These are phyloP conservation scores for Kryptolebias marmoratus DNA, from an alignment of 2,113 vertebrate genomes.

Conservation along the genomic window DNA sequence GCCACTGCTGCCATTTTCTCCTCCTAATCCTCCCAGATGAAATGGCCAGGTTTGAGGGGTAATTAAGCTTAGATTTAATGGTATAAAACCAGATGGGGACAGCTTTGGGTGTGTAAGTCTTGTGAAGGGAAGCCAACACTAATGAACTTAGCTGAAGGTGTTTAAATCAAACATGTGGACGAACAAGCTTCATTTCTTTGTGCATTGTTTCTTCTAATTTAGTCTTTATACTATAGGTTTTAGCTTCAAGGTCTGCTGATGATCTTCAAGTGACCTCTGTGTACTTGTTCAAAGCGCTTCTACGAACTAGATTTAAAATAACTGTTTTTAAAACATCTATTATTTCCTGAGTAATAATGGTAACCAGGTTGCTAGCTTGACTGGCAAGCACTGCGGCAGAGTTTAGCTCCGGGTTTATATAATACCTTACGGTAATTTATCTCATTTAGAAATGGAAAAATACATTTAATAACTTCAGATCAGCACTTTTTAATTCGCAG, in stretches of 20 bases:
- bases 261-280: background rate
- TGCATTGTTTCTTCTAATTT: background rate
- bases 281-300: background rate
- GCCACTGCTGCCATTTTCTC: background rate
- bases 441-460: background rate
- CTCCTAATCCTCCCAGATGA: background rate
- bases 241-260: background rate
- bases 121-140: background rate
- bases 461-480: no score
- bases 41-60: background rate
- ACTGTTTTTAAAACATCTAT: background rate
- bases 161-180: background rate
- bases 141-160: constrained; percentile 1
- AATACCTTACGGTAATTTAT: background rate
- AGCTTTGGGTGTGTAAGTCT: background rate
- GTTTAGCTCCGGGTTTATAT: rapidly evolving
- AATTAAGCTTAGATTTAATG: constrained; percentile 1
- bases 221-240: background rate
- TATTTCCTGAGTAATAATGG: no score
- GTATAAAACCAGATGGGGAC: background rate
- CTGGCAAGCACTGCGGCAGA: background rate
- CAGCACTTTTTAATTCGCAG: background rate
- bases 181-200: background rate
- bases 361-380: background rate
- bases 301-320: background rate